Evolutionary conservation across 2,113 vertebrate species (phyloP).

Genomic region (Sciurus niger): DNA sequence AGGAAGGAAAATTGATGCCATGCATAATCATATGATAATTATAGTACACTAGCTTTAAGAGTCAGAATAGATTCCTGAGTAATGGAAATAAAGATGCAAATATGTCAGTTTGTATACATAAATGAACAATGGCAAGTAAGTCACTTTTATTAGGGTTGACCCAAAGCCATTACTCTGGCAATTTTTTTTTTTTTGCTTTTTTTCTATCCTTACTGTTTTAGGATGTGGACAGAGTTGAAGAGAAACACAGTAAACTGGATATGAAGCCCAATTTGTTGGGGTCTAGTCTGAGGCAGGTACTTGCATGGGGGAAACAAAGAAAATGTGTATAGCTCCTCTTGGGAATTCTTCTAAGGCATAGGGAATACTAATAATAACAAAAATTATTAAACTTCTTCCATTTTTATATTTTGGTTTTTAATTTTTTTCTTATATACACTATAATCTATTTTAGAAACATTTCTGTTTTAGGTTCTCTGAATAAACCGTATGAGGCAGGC

Average conservation of each 20-base stretch:
- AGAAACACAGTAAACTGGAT: neutral
- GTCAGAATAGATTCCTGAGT: conserved; percentile 49
- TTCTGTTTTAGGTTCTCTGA: neutral
- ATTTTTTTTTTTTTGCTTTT: conserved; percentile 70
- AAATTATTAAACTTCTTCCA: neutral
- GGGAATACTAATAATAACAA: neutral
- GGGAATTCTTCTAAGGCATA: neutral
- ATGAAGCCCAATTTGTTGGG: neutral
- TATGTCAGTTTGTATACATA: neutral
- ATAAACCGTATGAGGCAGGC: neutral
- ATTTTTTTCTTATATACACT: neutral
- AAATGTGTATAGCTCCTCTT: neutral
- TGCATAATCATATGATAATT: conserved; percentile 60
- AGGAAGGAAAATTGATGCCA: conserved; percentile 71
- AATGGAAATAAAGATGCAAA: conserved; percentile 56
- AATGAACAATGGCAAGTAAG: conserved; percentile 19
- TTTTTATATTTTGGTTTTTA: neutral
- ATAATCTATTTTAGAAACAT: neutral
- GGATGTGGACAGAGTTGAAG: neutral
- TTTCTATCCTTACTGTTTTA: neutral
- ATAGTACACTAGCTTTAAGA: conserved; percentile 25
- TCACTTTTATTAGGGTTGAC: conserved; percentile 66
- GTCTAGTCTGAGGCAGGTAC: neutral
- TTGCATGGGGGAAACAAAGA: neutral
- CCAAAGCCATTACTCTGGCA: neutral